These are phyloP conservation scores for Porites australiensis DNA, from an alignment of 64 coral and sea anemone species.

Conservation along the genomic window DNA sequence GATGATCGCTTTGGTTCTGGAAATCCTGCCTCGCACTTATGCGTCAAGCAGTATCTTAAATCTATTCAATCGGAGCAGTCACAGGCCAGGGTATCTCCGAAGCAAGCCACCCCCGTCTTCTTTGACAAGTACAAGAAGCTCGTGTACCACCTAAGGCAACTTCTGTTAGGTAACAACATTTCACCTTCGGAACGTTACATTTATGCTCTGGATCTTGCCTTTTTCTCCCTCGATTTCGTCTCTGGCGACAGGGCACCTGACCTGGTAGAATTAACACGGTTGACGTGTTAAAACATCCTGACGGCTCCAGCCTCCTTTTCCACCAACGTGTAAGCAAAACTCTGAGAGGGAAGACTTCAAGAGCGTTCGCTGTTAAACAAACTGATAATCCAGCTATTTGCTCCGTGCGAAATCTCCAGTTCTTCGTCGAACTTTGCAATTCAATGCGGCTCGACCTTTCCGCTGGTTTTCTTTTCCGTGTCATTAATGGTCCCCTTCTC, in stretches of 20 bases:
- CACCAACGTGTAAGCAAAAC: constrained; percentile 61
- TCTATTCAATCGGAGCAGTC: constrained; percentile 29
- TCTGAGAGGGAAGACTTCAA: background rate
- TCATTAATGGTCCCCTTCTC: constrained; percentile 21
- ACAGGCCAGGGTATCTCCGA: constrained; percentile 3
- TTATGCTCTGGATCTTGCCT: constrained; percentile 30
- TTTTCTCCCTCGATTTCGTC: constrained; percentile 64
- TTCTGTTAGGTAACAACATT: constrained; percentile 2
- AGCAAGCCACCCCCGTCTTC: constrained; percentile 44
- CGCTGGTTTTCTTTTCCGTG: constrained; percentile 41
- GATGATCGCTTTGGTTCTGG: constrained; percentile 3
- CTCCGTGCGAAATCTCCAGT: constrained; percentile 52
- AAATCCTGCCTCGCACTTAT: constrained; percentile 31
- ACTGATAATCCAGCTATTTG: constrained; percentile 58
- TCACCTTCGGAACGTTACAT: constrained; percentile 39
- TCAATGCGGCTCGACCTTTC: constrained; percentile 30
- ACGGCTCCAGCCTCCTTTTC: constrained; percentile 36
- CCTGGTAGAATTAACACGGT: constrained; percentile 64
- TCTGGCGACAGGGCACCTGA: constrained; percentile 38
- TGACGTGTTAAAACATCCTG: constrained; percentile 41
- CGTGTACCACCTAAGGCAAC: constrained; percentile 5
- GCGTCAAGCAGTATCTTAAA: constrained; percentile 18
- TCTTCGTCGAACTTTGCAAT: constrained; percentile 36
- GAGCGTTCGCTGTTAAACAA: constrained; percentile 39
- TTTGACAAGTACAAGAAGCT: constrained; percentile 40